phyloP scores from a whole-genome alignment of 2,113 vertebrate genomes.

The Strigops habroptila region DNA sequence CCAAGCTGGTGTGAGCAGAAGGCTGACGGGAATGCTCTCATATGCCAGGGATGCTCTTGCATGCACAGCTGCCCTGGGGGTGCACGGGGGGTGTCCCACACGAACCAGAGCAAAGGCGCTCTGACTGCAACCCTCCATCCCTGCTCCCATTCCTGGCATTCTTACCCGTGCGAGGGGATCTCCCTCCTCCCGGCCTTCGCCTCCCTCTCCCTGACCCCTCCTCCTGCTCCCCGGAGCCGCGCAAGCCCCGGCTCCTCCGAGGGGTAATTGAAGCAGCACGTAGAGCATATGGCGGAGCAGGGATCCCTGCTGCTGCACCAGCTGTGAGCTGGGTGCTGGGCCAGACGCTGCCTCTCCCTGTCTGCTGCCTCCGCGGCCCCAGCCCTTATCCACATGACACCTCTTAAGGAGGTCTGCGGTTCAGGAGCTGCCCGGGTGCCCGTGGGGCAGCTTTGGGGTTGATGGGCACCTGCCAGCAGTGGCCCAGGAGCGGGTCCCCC shows the following conservation, averaged over 20 bases:
- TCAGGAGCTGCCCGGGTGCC: neutral
- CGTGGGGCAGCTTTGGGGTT: neutral
- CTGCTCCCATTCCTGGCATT: neutral
- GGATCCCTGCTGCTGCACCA: conserved; percentile 90
- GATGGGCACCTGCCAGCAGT: neutral
- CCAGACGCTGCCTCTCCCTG: conserved; percentile 6
- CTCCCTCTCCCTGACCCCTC: neutral
- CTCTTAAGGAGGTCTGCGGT: conserved; percentile 53
- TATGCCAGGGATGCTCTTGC: neutral
- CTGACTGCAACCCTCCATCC: neutral
- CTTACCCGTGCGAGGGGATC: no score
- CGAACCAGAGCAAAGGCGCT: neutral
- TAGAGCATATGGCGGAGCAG: conserved; percentile 88
- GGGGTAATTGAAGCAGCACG: conserved; percentile 88
- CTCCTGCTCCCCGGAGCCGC: conserved; percentile 13
- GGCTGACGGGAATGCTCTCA: neutral
- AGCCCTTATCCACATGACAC: conserved; percentile 74
- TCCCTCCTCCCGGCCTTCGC: neutral
- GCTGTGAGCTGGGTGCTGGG: conserved; percentile 86
- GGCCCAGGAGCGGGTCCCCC: rapidly evolving
- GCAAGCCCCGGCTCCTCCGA: conserved; percentile 64
- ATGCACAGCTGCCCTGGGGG: neutral
- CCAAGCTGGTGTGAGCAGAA: neutral
- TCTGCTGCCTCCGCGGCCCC: conserved; percentile 54
- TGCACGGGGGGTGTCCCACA: neutral